These are phyloP conservation scores for Microcebus griseorufus DNA, from an alignment of 2,113 vertebrate species.

Conservation along the genomic window DNA sequence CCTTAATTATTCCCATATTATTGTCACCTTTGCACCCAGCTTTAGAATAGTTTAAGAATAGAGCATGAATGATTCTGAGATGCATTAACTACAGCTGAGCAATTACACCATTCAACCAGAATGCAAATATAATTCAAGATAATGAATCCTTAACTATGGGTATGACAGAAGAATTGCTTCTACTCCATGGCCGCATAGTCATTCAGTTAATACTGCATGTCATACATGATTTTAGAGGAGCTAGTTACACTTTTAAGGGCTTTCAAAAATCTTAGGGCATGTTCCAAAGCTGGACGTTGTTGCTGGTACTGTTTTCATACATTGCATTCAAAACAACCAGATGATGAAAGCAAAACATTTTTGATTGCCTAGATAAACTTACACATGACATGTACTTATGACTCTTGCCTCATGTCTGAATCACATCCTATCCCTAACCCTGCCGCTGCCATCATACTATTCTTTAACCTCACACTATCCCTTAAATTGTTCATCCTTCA, in stretches of 20 bases:
- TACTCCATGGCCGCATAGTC: not conserved
- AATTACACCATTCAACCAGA: not conserved
- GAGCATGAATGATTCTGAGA: constrained; percentile 9
- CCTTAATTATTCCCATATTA: constrained; percentile 43
- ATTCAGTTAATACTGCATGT: not conserved
- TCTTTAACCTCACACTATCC: not conserved
- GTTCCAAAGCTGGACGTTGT: not conserved
- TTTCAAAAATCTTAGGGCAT: not conserved
- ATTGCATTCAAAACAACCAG: not conserved
- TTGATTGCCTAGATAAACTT: not conserved
- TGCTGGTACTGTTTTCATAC: not conserved
- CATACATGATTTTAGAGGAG: not conserved
- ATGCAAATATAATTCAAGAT: constrained; percentile 30
- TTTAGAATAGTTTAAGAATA: constrained; percentile 36
- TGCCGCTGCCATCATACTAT: not conserved
- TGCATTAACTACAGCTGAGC: constrained; percentile 39
- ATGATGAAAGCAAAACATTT: not conserved
- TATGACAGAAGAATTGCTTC: not conserved
- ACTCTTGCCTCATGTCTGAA: not conserved
- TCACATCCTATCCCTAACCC: not conserved
- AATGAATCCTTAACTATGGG: constrained; percentile 24
- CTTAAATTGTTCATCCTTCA: not conserved
- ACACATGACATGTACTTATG: not conserved
- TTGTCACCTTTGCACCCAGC: not conserved
- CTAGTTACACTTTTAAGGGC: not conserved